These are phyloP conservation scores for Polydrusus pterygomalis DNA, from an alignment of 2,888 invertebrate genomes.

Conservation along the genomic window DNA sequence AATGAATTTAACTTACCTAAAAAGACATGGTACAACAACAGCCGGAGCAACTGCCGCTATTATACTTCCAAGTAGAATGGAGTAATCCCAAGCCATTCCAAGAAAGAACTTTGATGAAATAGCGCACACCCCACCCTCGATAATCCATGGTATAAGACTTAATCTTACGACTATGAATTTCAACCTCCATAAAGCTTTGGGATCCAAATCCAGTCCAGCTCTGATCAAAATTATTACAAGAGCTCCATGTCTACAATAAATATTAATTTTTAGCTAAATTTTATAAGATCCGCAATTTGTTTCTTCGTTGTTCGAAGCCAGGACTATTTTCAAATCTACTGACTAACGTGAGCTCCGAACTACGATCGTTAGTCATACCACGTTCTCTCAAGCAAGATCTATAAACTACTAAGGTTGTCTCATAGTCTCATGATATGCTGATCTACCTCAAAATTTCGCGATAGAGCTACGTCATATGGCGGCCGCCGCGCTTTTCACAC, in stretches of 20 bases:
- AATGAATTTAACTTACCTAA: conserved; percentile 69
- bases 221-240: conserved; percentile 93
- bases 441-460: no score
- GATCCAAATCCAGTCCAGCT: conserved; percentile 95
- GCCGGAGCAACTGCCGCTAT: conserved; percentile 96
- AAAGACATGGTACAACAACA: conserved; percentile 94
- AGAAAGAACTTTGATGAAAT: conserved; percentile 83
- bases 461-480: no score
- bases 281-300: no score
- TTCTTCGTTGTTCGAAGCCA: no score
- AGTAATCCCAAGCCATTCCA: conserved; percentile 89
- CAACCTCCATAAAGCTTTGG: conserved; percentile 87
- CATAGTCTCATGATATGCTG: no score
- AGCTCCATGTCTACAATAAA: conserved; percentile 86
- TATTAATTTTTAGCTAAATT: no score
- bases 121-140: conserved; percentile 84
- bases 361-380: no score
- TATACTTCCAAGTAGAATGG: conserved; percentile 87
- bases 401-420: no score
- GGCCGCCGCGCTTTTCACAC: no score
- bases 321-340: no score
- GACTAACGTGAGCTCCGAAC: no score
- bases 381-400: no score
- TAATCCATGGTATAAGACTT: conserved; percentile 89
- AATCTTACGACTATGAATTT: conserved; percentile 89